Evolutionary conservation across 2,113 vertebrate genomes (phyloP), one percentile per base, ranked within the genome.

Genomic region (Clarias magur): DNA sequence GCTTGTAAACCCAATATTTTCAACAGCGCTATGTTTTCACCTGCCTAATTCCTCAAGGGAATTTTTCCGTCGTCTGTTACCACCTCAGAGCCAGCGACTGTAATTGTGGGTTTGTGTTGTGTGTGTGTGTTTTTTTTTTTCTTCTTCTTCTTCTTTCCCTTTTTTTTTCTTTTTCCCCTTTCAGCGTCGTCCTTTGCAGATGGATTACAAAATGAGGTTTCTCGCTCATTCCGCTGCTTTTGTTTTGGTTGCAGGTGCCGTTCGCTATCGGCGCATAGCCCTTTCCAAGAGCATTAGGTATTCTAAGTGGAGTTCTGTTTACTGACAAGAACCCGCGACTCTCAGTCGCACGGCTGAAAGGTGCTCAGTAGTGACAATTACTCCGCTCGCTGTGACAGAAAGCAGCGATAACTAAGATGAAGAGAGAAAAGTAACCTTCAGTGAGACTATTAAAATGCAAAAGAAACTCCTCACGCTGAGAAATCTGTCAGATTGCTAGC

Each of bases 311-410:
- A 63, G 88, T 86, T 89, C 89, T 91, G 91, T 93, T 92, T 91
- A 89, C 91, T 90, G 92, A 92, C 91, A 88, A 90, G 91, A 91
- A 90, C 59, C 76, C 54, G 75, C 88, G 85, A 88, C 91, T 91
- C 85, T 91, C 91, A 90, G 91, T 83, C 79, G 90, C 21, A 88
- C 91, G 83, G 90, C 92, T 93, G 92, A 90, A 93, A 92, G 90
- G 90, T 93, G 90, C 92, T 93, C 92, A 88, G 93, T 92, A 92
- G 90, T 92, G 91, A 93, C 93, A 93, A 92, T 93, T 93, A 93
- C 90, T 91, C 63, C n/a, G 82, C 91, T 92, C 90, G 92, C 92
- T 93, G 91, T 93, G 93, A 93, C 93, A 91, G 91, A 90, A 92
- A 92, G 92, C 91, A 88, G 92, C 88, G 85, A 86, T 63, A 80